Base-by-base conservation (phyloP, 2,797 vertebrate species). In the Pipistrellus nathusii region DNA sequence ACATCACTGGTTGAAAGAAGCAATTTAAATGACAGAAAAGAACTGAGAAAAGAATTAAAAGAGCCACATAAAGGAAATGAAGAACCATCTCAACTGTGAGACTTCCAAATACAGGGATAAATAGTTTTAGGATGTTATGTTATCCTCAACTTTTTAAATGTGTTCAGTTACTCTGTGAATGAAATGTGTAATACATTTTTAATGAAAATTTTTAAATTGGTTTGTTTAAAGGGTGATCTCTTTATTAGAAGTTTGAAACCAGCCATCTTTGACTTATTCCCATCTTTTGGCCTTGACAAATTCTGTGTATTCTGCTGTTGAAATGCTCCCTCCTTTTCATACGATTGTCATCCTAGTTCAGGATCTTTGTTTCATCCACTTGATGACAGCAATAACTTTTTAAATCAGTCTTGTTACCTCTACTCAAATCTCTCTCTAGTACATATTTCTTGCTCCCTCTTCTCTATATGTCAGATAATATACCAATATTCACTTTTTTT, bases 21-120 rank as follows among this genome's bases (percentile, higher is more conserved):
- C 62, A n/a, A 72, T 84, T 78, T 84, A 94, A 89, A 46, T 87
- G 71, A 84, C 64, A 81, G 57, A 62, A 93, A 90, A 88, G 27
- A 96, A 68, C 32, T 59, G 44, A 62, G 57, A 62, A 93, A 90
- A 88, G 27, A 96, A 68, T 30, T 59, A 35, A 62, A 81, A 91
- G 48, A 95, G 21, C 64, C 68, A 80, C 55, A 87, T 64, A 93
- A 89, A 84, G 64, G 62, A 95, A 81, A 90, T 94, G 86, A 95
- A 92, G 75, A 92, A 78, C 11, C 62, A 57, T 62, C 68, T 91
- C 89, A 94, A 8, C 46, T 85, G 59, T 90, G 62, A 94, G 77
- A 46, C 77, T 85, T 91, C 68, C 41, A 85, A 30, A 46, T 69
- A 32, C 2, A 91, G 85, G 27, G 55, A 84, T 84, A 53, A 80